Evolutionary conservation across 64 coral and sea anemone species (phyloP).

Genomic region (Anthopleura sola): DNA sequence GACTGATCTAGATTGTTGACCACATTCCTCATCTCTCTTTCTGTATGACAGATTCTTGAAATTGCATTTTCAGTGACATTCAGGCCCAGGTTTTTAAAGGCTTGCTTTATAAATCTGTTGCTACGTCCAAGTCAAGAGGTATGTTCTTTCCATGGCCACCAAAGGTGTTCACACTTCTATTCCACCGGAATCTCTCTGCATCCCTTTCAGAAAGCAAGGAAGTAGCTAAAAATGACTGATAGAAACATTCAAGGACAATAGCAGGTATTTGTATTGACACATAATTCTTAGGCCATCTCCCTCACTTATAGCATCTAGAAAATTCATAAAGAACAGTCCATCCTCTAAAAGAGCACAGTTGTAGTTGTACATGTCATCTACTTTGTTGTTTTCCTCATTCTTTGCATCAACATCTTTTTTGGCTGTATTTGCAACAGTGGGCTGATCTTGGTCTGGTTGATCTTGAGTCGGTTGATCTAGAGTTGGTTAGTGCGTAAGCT

Average conservation of each 20-base stretch:
- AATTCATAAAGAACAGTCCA: conserved; percentile 56
- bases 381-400: neutral
- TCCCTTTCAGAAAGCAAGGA: conserved; percentile 42
- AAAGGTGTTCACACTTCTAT: conserved; percentile 36
- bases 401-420: neutral
- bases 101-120: conserved; percentile 55
- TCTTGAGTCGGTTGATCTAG: neutral
- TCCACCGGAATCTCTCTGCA: conserved; percentile 43
- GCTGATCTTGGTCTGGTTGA: conserved; percentile 11
- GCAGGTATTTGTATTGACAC: conserved; percentile 44
- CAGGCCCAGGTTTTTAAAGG: conserved; percentile 32
- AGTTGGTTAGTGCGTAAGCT: conserved; percentile 50
- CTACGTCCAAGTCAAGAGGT: conserved; percentile 52
- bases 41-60: conserved; percentile 55
- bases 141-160: conserved; percentile 22
- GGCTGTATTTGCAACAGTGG: neutral
- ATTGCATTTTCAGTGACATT: conserved; percentile 52
- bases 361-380: conserved; percentile 38
- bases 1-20: conserved; percentile 13
- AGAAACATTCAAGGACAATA: conserved; percentile 38
- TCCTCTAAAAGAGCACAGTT: no score
- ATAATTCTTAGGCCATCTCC: conserved; percentile 52
- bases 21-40: conserved; percentile 24
- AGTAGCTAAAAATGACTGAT: conserved; percentile 30
- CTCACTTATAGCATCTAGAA: conserved; percentile 49